Percentiles rank a stretch among this genome's conserved stretches.
These are phyloP conservation scores for Numenius arquata DNA, from an alignment of 2,113 vertebrate genomes.

Conservation along the genomic window DNA sequence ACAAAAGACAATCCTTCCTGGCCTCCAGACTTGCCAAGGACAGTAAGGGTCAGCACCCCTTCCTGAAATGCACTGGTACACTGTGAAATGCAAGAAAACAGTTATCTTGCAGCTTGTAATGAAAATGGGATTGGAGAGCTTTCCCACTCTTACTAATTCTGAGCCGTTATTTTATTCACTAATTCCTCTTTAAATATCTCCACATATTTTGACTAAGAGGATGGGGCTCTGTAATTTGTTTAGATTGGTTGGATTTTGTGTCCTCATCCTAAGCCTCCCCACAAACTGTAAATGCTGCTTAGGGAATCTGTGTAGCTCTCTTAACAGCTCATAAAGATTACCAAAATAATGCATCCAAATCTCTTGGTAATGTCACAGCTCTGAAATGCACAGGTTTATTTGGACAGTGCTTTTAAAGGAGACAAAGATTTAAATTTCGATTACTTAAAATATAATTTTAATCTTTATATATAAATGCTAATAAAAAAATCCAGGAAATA, in stretches of 20 bases:
- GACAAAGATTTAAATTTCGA: background rate
- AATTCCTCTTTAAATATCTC: background rate
- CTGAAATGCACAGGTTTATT: constrained; percentile 11
- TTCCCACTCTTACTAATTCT: background rate
- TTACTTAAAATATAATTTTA: constrained; percentile 10
- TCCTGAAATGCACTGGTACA: background rate
- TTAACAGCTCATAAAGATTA: background rate
- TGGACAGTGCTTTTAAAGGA: background rate
- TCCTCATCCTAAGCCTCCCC: background rate
- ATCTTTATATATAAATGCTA: background rate
- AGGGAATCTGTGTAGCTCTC: background rate
- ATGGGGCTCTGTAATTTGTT: background rate
- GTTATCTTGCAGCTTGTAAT: background rate
- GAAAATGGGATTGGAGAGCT: background rate
- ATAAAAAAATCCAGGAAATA: background rate
- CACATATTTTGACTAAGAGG: background rate
- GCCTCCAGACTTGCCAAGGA: background rate
- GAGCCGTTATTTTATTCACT: background rate
- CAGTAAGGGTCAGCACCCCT: background rate
- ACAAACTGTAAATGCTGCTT: background rate
- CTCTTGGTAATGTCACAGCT: constrained; percentile 21
- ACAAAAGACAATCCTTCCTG: accelerated
- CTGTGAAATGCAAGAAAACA: background rate
- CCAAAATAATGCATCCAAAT: constrained; percentile 42
- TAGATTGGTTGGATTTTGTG: background rate